Conservation (phyloP, 2,888 invertebrate genomes). For the Thalpophila matura region DNA sequence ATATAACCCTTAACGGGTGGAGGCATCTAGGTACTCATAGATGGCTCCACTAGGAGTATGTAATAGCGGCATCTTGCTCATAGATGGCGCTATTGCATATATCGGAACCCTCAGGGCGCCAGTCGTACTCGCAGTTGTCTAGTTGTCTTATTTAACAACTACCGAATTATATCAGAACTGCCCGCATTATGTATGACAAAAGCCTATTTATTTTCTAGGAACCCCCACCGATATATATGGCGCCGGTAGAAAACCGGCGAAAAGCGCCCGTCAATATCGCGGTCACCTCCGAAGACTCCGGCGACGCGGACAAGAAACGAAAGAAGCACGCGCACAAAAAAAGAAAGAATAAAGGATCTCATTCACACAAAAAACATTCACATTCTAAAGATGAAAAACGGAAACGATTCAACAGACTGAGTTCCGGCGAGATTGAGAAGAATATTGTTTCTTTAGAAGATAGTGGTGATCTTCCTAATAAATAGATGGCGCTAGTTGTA, state of each 20-base stretch:
- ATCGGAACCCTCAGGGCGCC: too few relatives aligned
- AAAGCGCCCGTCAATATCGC: conserved; percentile 58
- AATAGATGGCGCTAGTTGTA: neutral
- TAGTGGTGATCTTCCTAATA: conserved; percentile 61
- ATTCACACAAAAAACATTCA: conserved; percentile 74
- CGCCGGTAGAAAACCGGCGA: conserved; percentile 76
- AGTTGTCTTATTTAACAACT: too few relatives aligned
- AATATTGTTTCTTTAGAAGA: conserved; percentile 79
- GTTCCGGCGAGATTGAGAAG: conserved; percentile 75
- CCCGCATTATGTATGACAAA: conserved; percentile 8
- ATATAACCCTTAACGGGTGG: too few relatives aligned
- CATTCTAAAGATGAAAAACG: conserved; percentile 73
- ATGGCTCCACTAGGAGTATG: too few relatives aligned
- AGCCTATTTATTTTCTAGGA: conserved; percentile 67
- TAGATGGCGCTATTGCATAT: too few relatives aligned
- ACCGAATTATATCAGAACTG: neutral
- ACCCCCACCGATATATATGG: conserved; percentile 80
- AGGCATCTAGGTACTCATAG: too few relatives aligned
- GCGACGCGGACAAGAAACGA: conserved; percentile 69
- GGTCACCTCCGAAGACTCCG: conserved; percentile 48
- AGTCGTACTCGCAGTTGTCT: too few relatives aligned
- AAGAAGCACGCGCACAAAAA: conserved; percentile 79
- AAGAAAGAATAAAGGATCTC: conserved; percentile 54
- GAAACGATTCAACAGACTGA: conserved; percentile 71
- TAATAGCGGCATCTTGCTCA: too few relatives aligned